Base-by-base conservation (phyloP, 2,113 vertebrate species). In the Mystacornis crossleyi region DNA sequence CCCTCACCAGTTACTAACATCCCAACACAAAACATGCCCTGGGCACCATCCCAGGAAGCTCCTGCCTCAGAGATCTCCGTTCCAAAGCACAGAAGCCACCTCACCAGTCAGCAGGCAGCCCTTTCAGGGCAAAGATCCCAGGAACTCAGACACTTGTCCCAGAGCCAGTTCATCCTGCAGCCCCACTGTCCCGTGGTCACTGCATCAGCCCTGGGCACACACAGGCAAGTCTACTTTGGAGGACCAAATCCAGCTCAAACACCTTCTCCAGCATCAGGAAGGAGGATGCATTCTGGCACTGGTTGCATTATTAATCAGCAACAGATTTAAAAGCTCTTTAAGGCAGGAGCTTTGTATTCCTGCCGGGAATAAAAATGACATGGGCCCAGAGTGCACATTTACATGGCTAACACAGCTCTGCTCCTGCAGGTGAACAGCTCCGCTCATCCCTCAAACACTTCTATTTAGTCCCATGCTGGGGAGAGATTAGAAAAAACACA, bases 261-360 rank as follows among this genome's bases (percentile, higher is more conserved):
- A 26, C 6, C 85, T 62, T 33, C 91, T 75, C 70, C 62, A 28
- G 86, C 21, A 86, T 67, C 57, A 33, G 67, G 20, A 79, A 83
- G 72, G 43, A 92, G 80, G 72, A 85, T 14, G 72, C 48, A 12
- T 50, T 77, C 66, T 60, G 1, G 51, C 60, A n/a, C 67, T 6
- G 42, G 82, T 24, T 93, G 79, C 92, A 79, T 95, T 95, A 97
- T 96, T 97, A 95, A 96, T 95, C 93, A 95, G 89, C 92, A 91
- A 73, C 82, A 81, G 93, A 97, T 97, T 97, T 94, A 89, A 95
- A 97, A 97, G 95, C 96, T 92, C 94, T 97, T 96, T 96, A 95
- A 92, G 93, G 79, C 3, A 92, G 92, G 58, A 96, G 85, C 85
- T 0, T 53, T 38, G 73, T 9, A 79, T 93, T 79, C 94, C 96